Evolutionary conservation across 2,113 vertebrate genomes (phyloP).

Genomic region (Chloebia gouldiae): DNA sequence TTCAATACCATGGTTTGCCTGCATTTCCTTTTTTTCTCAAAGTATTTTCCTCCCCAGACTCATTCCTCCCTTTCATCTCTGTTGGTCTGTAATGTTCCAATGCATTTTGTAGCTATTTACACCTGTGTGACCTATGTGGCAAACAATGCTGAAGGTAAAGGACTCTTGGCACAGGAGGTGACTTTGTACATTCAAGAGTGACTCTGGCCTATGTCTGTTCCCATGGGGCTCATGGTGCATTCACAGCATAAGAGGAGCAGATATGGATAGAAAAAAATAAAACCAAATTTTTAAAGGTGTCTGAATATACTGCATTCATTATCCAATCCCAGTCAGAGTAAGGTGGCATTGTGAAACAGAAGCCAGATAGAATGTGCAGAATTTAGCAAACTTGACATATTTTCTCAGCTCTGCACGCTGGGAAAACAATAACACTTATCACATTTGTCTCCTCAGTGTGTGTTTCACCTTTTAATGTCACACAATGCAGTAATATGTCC

Average conservation of each 20-base stretch:
- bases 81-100: not conserved
- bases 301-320: not conserved
- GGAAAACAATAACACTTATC: not conserved
- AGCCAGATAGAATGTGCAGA: not conserved
- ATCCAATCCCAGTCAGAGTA: not conserved
- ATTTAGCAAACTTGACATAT: not conserved
- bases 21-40: not conserved
- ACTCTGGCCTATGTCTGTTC: not conserved
- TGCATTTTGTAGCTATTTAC: not conserved
- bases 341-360: not conserved
- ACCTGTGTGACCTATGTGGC: not conserved
- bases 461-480: not conserved
- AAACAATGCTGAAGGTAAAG: not conserved
- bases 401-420: not conserved
- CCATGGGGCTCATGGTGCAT: rapidly evolving
- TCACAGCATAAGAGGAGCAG: rapidly evolving
- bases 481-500: not conserved
- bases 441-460: not conserved
- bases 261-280: rapidly evolving
- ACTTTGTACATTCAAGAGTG: rapidly evolving
- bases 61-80: not conserved
- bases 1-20: not conserved
- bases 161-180: not conserved
- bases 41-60: not conserved
- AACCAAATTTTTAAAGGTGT: not conserved